Percentiles rank a stretch among this genome's conserved stretches.
These are phyloP conservation scores for Helicorthomorpha holstii DNA, from an alignment of 1,140 invertebrate species.

Conservation along the genomic window DNA sequence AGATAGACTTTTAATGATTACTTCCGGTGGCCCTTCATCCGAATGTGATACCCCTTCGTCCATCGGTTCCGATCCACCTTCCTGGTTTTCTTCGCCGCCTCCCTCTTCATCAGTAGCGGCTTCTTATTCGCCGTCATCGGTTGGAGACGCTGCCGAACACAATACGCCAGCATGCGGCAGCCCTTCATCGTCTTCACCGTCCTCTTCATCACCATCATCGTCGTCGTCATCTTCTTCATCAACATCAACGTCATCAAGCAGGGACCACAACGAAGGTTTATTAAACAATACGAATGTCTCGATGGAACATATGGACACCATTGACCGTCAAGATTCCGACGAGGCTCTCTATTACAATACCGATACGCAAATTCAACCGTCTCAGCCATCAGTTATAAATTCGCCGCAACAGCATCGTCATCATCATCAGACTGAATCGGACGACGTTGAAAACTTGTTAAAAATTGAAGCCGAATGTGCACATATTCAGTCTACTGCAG, in stretches of 20 bases:
- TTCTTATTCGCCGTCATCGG: too few relatives aligned
- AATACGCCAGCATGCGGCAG: too few relatives aligned
- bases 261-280: conserved; percentile 9
- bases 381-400: background rate
- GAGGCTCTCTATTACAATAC: too few relatives aligned
- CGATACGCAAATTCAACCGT: background rate
- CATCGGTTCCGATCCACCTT: background rate
- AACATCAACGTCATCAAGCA: conserved; percentile 4
- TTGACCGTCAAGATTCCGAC: background rate
- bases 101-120: too few relatives aligned
- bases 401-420: background rate
- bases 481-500: conserved; percentile 24
- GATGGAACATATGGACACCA: background rate
- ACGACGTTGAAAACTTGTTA: conserved; percentile 32
- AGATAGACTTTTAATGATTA: background rate
- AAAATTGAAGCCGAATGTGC: conserved; percentile 35
- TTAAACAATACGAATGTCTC: too few relatives aligned
- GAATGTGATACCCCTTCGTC: background rate
- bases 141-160: too few relatives aligned
- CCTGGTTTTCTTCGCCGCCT: background rate
- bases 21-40: background rate
- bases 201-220: background rate
- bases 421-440: conserved; percentile 15
- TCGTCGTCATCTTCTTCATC: background rate
- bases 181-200: background rate